Evolutionary conservation across 2,888 invertebrate genomes (phyloP).

Genomic region (Augiades crinisus): DNA sequence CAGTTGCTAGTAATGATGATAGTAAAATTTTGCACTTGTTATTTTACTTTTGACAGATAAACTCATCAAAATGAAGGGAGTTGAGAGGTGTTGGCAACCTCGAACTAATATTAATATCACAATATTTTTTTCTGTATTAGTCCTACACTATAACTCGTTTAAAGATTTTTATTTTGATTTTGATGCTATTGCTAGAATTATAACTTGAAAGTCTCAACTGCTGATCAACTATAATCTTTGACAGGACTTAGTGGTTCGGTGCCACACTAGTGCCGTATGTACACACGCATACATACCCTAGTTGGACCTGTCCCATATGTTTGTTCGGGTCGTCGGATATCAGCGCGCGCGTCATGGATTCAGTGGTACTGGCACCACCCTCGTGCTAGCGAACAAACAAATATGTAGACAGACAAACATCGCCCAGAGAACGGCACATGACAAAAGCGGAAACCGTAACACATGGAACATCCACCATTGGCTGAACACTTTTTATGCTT

Average conservation of each 20-base stretch:
- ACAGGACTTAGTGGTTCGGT: constrained; percentile 41
- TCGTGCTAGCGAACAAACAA: constrained; percentile 91
- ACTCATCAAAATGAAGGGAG: too few relatives aligned
- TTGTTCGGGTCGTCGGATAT: constrained; percentile 96
- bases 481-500: constrained; percentile 51
- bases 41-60: too few relatives aligned
- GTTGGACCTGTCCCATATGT: constrained; percentile 95
- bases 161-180: too few relatives aligned
- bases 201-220: constrained; percentile 11
- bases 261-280: constrained; percentile 66
- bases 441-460: constrained; percentile 42
- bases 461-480: constrained; percentile 38
- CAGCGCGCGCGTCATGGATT: constrained; percentile 97
- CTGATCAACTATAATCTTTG: constrained; percentile 32
- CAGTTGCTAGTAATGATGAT: too few relatives aligned
- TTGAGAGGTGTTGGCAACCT: too few relatives aligned
- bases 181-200: too few relatives aligned
- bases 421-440: constrained; percentile 59
- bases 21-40: background rate
- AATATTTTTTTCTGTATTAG: background rate
- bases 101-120: too few relatives aligned
- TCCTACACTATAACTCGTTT: background rate
- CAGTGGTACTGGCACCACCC: constrained; percentile 95
- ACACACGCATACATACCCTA: constrained; percentile 92
- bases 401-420: constrained; percentile 71